Evolutionary conservation across 2,888 invertebrate genomes (phyloP).

Genomic region (Cephonodes hylas): DNA sequence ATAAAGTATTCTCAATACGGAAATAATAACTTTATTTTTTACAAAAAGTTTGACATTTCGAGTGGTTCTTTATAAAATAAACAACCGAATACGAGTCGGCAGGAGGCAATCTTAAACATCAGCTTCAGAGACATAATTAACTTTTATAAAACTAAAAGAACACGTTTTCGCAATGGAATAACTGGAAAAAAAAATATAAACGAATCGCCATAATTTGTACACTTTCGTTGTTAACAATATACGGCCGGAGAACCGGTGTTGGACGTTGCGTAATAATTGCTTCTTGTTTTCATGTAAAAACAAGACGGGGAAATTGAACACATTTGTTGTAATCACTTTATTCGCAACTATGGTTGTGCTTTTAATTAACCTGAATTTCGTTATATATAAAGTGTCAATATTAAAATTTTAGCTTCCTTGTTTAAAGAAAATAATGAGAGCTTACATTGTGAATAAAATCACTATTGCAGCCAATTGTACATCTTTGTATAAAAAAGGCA

Average conservation of each 20-base stretch:
- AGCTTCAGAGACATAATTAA: neutral
- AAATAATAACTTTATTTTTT: no score
- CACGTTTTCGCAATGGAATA: neutral
- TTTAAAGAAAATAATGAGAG: no score
- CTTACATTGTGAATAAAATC: no score
- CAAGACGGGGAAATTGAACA: neutral
- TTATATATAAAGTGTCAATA: neutral
- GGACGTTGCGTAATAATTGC: neutral
- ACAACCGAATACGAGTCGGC: no score
- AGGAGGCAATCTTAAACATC: no score
- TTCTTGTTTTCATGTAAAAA: neutral
- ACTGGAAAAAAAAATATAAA: constrained; percentile 2
- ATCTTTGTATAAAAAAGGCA: no score
- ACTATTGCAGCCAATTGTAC: no score
- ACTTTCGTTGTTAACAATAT: neutral
- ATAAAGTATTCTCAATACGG: no score
- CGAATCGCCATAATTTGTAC: constrained; percentile 3
- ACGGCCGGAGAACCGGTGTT: neutral
- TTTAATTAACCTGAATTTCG: neutral
- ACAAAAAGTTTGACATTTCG: no score
- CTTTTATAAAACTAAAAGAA: neutral
- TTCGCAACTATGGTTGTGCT: neutral
- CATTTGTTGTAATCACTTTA: neutral
- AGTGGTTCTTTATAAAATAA: no score
- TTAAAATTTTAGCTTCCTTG: no score